These are phyloP conservation scores for Sinella curviseta DNA, from an alignment of 1,140 invertebrate species.

Conservation along the genomic window DNA sequence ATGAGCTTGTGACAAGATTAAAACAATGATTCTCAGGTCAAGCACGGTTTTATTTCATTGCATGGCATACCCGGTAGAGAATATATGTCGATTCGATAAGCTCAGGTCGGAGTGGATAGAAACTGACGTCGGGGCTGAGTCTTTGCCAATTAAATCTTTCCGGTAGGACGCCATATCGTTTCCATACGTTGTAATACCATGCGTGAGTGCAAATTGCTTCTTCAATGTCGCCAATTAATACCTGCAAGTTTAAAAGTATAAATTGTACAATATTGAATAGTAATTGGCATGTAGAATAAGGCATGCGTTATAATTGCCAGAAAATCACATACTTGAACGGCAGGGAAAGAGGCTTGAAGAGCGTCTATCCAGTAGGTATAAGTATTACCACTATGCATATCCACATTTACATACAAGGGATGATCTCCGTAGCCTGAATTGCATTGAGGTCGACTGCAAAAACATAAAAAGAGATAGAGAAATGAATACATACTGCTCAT, in stretches of 20 bases:
- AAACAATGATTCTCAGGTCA: neutral
- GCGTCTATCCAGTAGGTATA: constrained; percentile 70
- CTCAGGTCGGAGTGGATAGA: constrained; percentile 70
- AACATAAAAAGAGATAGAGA: neutral
- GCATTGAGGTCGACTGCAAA: constrained; percentile 60
- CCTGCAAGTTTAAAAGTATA: constrained; percentile 53
- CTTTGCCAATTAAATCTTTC: constrained; percentile 71
- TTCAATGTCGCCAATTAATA: constrained; percentile 69
- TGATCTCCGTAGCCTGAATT: constrained; percentile 64
- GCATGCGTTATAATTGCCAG: too few relatives aligned
- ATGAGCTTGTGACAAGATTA: neutral
- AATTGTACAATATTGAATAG: neutral
- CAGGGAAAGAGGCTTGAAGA: constrained; percentile 67
- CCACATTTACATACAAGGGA: constrained; percentile 71
- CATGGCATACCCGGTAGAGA: constrained; percentile 63
- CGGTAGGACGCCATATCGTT: constrained; percentile 65
- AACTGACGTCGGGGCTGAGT: constrained; percentile 64
- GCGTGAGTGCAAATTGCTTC: constrained; percentile 72
- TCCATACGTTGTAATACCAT: constrained; percentile 65
- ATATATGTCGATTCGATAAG: constrained; percentile 71
- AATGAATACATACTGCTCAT: too few relatives aligned
- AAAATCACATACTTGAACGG: constrained; percentile 59
- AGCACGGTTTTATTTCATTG: too few relatives aligned
- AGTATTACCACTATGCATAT: constrained; percentile 67
- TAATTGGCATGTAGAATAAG: neutral